These are phyloP conservation scores for Heterocephalus glaber DNA, from an alignment of 2,113 vertebrate species.

Conservation along the genomic window DNA sequence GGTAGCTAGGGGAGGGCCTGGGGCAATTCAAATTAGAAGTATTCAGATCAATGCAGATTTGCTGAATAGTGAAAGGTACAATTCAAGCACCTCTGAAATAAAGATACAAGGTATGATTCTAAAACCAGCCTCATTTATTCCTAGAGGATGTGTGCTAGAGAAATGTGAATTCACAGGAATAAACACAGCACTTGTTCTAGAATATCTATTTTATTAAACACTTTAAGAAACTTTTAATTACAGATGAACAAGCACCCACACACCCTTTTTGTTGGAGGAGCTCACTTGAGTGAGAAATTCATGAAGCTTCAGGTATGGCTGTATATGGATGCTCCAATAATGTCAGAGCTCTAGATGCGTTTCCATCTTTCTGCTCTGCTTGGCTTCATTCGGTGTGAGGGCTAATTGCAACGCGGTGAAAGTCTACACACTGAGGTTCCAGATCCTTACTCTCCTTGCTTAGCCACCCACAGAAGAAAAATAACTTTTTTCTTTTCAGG, in stretches of 20 bases:
- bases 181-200: not conserved
- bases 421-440: not conserved
- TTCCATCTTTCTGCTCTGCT: not conserved
- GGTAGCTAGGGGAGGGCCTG: not conserved
- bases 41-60: not conserved
- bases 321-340: not conserved
- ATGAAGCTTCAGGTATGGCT: not conserved
- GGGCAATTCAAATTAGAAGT: not conserved
- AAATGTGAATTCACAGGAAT: not conserved
- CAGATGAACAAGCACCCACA: not conserved
- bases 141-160: not conserved
- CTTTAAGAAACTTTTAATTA: not conserved
- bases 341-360: not conserved
- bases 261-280: not conserved
- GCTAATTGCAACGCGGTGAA: not conserved
- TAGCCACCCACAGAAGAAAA: conserved; percentile 8
- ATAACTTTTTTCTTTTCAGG: not conserved
- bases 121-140: not conserved
- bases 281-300: not conserved
- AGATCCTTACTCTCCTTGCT: not conserved
- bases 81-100: conserved; percentile 10
- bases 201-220: conserved; percentile 43
- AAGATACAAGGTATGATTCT: not conserved
- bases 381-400: not conserved
- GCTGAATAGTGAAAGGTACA: not conserved